A percentile compares a stretch with the other conserved stretches of the same genome.
These are phyloP conservation scores for Dugesia japonica DNA, from an alignment of 2,888 invertebrate species.

Conservation along the genomic window DNA sequence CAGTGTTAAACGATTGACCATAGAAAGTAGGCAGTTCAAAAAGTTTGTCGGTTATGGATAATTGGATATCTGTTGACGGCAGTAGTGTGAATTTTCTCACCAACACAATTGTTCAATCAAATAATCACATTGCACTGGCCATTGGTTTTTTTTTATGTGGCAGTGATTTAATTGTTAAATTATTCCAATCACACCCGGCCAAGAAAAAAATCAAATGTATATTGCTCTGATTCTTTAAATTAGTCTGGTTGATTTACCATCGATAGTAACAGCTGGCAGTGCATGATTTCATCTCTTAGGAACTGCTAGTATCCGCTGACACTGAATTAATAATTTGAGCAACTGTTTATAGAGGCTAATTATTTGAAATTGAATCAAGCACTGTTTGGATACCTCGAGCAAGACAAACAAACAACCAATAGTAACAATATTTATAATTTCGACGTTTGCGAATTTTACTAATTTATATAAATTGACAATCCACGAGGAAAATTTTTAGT, in stretches of 20 bases:
- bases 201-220: slow-evolving; percentile 8
- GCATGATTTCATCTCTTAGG: neutral
- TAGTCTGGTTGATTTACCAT: slow-evolving; percentile 12
- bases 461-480: slow-evolving; percentile 11
- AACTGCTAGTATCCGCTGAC: slow-evolving; percentile 9
- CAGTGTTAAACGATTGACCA: slow-evolving; percentile 6
- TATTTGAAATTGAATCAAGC: slow-evolving; percentile 16
- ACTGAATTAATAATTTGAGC: slow-evolving; percentile 13
- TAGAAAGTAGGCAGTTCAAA: neutral
- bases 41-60: slow-evolving; percentile 20
- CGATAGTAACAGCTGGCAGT: neutral
- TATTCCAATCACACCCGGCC: neutral
- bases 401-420: neutral
- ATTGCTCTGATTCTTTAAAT: neutral
- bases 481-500: neutral
- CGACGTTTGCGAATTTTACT: neutral
- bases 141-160: neutral
- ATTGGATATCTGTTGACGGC: slow-evolving; percentile 16
- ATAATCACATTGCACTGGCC: slow-evolving; percentile 15
- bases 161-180: neutral
- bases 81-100: neutral
- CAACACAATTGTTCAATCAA: neutral
- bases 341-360: slow-evolving; percentile 10
- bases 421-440: neutral
- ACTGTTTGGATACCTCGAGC: neutral